A percentile compares a stretch with the other conserved stretches of the same genome.
Evolutionary conservation across 35 echinoderm and acorn worm species (phyloP).

Genomic region (Lytechinus variegatus): DNA sequence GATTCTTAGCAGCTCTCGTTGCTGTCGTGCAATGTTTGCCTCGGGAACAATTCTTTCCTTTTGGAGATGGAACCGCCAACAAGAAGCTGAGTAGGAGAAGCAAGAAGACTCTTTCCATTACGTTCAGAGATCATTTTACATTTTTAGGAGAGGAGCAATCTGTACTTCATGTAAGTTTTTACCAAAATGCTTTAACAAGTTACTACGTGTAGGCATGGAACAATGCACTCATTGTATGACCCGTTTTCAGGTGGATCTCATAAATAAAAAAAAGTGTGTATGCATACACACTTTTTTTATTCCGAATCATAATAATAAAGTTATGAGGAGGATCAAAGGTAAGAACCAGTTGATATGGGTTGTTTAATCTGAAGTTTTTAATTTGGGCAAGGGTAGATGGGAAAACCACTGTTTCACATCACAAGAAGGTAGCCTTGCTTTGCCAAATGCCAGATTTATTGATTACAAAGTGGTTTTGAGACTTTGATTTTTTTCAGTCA

Average conservation of each 20-base stretch:
- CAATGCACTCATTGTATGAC: background rate
- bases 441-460: too few species aligned
- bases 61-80: background rate
- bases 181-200: background rate
- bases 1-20: background rate
- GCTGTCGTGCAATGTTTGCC: conserved; percentile 10
- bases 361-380: too few species aligned
- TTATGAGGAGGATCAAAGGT: too few species aligned
- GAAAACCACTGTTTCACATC: too few species aligned
- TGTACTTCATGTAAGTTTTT: background rate
- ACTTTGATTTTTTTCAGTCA: too few species aligned
- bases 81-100: background rate
- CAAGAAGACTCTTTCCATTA: background rate
- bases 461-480: too few species aligned
- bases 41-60: conserved; percentile 9
- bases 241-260: background rate
- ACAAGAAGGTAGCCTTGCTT: too few species aligned
- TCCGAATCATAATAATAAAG: too few species aligned
- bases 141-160: conserved; percentile 26
- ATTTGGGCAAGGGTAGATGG: too few species aligned
- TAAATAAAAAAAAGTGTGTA: too few species aligned
- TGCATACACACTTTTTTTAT: too few species aligned
- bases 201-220: background rate
- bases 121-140: conserved; percentile 17
- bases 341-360: too few species aligned